Evolutionary conservation across 2,888 invertebrate species (phyloP), one percentile per base, ranked within the genome.

Genomic region (Drepanosiphum platanoidis): DNA sequence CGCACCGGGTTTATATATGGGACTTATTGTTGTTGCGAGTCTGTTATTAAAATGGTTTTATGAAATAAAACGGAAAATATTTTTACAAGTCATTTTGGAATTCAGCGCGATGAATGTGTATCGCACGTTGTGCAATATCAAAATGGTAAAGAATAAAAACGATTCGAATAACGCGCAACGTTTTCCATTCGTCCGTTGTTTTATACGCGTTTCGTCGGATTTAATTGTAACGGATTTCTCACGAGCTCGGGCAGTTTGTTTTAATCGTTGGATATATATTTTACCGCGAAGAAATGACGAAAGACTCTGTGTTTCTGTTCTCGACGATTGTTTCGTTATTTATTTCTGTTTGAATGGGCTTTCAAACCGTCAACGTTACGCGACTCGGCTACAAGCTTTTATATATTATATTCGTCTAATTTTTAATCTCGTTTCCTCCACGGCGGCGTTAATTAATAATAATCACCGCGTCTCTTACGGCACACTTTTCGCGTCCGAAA

Each of bases 201-300:
- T 66, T 15, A 4, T 27, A 27, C 32, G 18, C 22, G 11, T 64
- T 32, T 66, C 18, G 66, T 66, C 32, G 9, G 15, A 15, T 30
- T 66, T 32, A 32, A 32, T 66, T 32, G 15, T 66, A 66, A 66
- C 66, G 32, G 32, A 66, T 32, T 66, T 66, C 66, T 66, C 66
- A 66, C 66, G 66, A 66, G 9, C 32, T 32, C n/a, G n/a, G n/a
- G n/a, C n/a, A n/a, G n/a, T n/a, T 66, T 11, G 32, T 66, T 66
- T 15, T 66, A 13, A 66, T 30, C 30, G 64, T 64, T 64, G 22
- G 30, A 32, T 64, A 4, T 64, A 4, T 66, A 66, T 66, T 66
- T 66, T 66, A 3, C 66, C 66, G 18, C 18, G 66, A 66, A 32
- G n/a, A 13, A 66, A 66, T 66, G 1, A 30, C 32, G 32, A 66